Conservation (phyloP, 2,888 invertebrate genomes). For the Drosophila nr. fundita region DNA sequence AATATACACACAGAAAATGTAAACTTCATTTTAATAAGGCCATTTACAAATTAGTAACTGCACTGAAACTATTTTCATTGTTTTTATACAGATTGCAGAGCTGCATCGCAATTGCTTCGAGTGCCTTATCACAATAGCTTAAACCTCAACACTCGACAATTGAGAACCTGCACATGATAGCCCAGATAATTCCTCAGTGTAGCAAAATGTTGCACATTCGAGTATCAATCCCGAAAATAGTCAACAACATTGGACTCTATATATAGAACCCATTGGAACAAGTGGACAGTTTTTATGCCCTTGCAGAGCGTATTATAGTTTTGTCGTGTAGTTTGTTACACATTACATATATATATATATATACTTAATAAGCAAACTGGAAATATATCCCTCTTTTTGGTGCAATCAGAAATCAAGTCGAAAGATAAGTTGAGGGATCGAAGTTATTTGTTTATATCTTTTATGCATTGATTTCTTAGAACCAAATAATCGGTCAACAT, state of each 20-base stretch:
- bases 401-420: not conserved
- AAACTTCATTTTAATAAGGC: constrained; percentile 24
- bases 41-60: constrained; percentile 9
- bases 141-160: constrained; percentile 1
- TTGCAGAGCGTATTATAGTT: not conserved
- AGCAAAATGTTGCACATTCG: not conserved
- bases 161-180: not conserved
- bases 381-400: not conserved
- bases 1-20: not conserved
- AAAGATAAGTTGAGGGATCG: not conserved
- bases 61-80: not conserved
- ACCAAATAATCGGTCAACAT: not conserved
- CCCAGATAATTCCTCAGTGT: not conserved
- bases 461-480: not conserved
- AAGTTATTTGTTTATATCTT: not conserved
- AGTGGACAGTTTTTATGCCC: not conserved
- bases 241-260: not conserved
- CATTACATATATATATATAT: not conserved
- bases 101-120: constrained; percentile 15
- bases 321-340: not conserved
- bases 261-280: not conserved
- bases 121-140: constrained; percentile 11
- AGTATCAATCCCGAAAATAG: not conserved
- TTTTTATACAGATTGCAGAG: not conserved
- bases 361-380: not conserved